Base-by-base conservation (phyloP, 2,113 vertebrate species). In the Sylvia atricapilla region DNA sequence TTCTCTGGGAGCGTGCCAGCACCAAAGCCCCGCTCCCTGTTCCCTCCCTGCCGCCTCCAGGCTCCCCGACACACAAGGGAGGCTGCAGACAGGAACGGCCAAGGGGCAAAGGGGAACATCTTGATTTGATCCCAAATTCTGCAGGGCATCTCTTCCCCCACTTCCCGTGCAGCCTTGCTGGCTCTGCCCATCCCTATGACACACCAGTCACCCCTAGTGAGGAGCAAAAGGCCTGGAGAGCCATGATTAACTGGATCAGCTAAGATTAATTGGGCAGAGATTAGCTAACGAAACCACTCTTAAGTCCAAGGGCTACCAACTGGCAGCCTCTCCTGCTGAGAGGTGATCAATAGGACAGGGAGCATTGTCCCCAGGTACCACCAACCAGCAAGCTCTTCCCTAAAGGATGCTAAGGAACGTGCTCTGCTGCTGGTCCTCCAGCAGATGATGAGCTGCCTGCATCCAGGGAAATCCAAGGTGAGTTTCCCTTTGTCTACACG, bases 251-350 rank as follows among this genome's bases (percentile, higher is more conserved):
- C 75, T 56, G 70, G 70, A 96, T 95, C 75, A 60, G 78, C 85
- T 68, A n/a, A 88, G 88, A 93, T 80, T 91, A 96, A 94, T 76
- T 94, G 67, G 72, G 46, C 20, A 79, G 92, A 75, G 94, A 91
- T 95, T 64, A 95, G 84, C 85, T 91, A 63, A 87, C 18, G 3
- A 89, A 81, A 91, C 53, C 39, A 5, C 67, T 55, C 55, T 49
- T 24, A 63, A 74, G 0, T 41, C 41, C 9, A 2, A 64, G 20
- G 52, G 55, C 68, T 95, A 74, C 52, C 27, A 30, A 69, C 23
- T 31, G 46, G 8, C 88, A 30, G 67, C 46, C 41, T 83, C 31
- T 53, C 41, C 43, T 58, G 60, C 66, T 9, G 5, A 39, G 74
- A 79, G 70, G 77, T 67, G 89, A 89, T 70, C 73, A 50, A 11